Evolutionary conservation across 2,888 invertebrate species (phyloP).

Genomic region (Mylabris sibirica): DNA sequence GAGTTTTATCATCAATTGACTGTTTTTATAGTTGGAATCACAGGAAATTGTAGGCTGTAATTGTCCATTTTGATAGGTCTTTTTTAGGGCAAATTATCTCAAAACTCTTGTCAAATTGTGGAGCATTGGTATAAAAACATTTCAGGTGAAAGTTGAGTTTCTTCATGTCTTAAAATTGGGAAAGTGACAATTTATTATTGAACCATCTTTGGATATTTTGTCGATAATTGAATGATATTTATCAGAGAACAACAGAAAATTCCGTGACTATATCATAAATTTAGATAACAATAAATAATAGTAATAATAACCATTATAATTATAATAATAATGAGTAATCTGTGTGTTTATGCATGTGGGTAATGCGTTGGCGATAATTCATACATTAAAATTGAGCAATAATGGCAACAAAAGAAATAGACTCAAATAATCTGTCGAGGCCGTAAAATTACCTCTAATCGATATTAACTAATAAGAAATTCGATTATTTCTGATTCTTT

Average conservation of each 20-base stretch:
- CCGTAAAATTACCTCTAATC: too few relatives aligned
- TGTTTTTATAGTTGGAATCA: too few relatives aligned
- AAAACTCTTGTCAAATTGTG: too few relatives aligned
- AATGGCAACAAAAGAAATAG: neutral
- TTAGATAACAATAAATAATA: neutral
- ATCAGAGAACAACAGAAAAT: neutral
- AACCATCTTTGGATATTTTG: neutral
- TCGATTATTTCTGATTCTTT: too few relatives aligned
- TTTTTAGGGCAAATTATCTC: too few relatives aligned
- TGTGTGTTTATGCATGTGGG: neutral
- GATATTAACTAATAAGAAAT: too few relatives aligned
- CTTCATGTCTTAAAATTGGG: neutral
- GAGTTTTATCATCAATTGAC: too few relatives aligned
- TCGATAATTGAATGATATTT: neutral
- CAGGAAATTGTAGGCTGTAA: too few relatives aligned
- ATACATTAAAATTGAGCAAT: neutral
- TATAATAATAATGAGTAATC: neutral
- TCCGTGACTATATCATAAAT: neutral
- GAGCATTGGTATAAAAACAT: neutral
- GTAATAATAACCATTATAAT: too few relatives aligned
- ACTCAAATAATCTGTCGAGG: neutral
- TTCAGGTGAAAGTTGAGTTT: slow-evolving; percentile 3
- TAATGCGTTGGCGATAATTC: slow-evolving; percentile 1
- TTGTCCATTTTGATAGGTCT: too few relatives aligned
- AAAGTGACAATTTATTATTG: neutral